phyloP scores from a whole-genome alignment of 2,797 vertebrate species.

The Ibycter americanus region DNA sequence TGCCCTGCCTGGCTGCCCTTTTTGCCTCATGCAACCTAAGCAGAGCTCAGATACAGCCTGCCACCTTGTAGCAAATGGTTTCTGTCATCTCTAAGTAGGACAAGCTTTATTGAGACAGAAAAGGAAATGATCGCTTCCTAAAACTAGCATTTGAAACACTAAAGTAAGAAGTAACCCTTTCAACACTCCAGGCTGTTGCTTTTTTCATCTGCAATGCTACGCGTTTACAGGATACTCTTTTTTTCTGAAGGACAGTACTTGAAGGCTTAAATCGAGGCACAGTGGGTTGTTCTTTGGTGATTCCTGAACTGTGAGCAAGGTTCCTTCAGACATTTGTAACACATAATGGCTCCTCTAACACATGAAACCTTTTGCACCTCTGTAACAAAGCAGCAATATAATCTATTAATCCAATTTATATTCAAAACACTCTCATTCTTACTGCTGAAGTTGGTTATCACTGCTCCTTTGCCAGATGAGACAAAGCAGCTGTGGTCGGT shows the following conservation, averaged over 20 bases:
- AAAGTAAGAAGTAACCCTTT: neutral
- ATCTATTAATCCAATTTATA: neutral
- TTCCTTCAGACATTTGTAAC: neutral
- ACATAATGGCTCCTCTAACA: neutral
- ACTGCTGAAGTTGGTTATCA: neutral
- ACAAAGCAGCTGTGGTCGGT: neutral
- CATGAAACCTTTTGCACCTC: neutral
- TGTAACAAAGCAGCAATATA: neutral
- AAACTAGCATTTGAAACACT: neutral
- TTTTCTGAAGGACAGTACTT: neutral
- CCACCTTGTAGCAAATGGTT: neutral
- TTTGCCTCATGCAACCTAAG: neutral
- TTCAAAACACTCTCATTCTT: neutral
- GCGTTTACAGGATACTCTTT: neutral
- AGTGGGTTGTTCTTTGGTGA: neutral
- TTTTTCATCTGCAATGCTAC: neutral
- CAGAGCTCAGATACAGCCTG: neutral
- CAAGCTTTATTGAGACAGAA: neutral
- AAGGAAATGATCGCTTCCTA: neutral
- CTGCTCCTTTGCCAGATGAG: neutral
- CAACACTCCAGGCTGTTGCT: neutral
- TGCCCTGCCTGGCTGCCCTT: neutral
- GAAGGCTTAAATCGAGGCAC: neutral
- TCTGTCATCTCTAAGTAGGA: neutral
- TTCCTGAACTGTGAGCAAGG: neutral